phyloP scores from a whole-genome alignment of 2,113 vertebrate species.

The Andinoacara biseriatus region DNA sequence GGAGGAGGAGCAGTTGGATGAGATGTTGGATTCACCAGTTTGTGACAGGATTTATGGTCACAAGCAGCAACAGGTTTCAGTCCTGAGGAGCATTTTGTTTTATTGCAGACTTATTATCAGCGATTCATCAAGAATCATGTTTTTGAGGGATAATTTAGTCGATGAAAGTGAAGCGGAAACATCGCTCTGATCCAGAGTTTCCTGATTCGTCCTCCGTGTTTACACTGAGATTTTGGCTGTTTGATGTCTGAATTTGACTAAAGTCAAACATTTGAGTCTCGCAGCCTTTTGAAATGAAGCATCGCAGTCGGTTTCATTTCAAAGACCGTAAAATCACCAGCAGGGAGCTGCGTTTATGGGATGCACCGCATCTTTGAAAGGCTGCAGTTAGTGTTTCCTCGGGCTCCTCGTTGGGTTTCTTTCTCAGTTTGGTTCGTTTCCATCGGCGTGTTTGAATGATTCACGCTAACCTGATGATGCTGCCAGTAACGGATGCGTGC shows the following conservation, averaged over 20 bases:
- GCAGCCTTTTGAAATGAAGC: not conserved
- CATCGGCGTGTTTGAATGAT: not conserved
- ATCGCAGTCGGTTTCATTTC: rapidly evolving
- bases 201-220: not conserved
- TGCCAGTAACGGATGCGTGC: too few relatives aligned
- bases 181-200: too few relatives aligned
- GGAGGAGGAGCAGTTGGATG: not conserved
- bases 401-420: not conserved
- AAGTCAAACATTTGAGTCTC: not conserved
- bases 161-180: too few relatives aligned
- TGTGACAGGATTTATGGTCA: not conserved
- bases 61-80: too few relatives aligned
- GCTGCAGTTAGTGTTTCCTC: not conserved
- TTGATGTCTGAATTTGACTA: not conserved
- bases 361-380: rapidly evolving
- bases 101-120: too few relatives aligned
- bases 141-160: not conserved
- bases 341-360: not conserved
- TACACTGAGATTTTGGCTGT: not conserved
- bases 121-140: rapidly evolving
- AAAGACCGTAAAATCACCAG: not conserved
- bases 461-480: not conserved
- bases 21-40: not conserved
- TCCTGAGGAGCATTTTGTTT: too few relatives aligned
- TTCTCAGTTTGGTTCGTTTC: not conserved